Evolutionary conservation across 2,797 vertebrate species (phyloP), one percentile per base, ranked within the genome.

Genomic region (Myotis daubentonii): DNA sequence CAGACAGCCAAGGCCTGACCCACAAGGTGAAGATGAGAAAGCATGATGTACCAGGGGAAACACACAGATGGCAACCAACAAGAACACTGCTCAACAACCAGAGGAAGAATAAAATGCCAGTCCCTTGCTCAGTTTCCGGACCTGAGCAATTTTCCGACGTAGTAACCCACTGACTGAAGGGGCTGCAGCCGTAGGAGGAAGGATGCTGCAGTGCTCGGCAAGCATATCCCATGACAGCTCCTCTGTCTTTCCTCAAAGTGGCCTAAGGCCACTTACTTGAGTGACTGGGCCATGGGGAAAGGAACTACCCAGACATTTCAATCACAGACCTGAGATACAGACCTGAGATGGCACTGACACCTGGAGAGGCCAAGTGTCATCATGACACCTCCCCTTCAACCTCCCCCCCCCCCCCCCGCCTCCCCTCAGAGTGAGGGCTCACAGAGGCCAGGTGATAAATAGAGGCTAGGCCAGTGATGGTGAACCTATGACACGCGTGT

Each of bases 321-420:
- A 1, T n/a, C 15, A 8, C 3, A 49, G 51, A 53, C 41, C 13
- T 57, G 51, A 38, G 44, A 30, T 71, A 8, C 3, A 49, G 49
- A 53, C 41, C 13, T 57, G 51, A 38, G 44, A 25, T 66, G 49
- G 51, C 62, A 51, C 9, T n/a, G 79, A 57, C 6, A 19, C 28
- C 55, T 57, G n/a, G 79, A 86, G 28, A 76, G 33, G 23, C 47
- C 44, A 53, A 16, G 20, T 80, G 66, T 87, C 72, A 33, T 49
- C 11, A 16, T 11, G 6, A 33, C 2, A 28, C 57, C 41, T 44
- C 41, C 41, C 41, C 41, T 8, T 0, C 0, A 2, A 2, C 8
- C 8, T 5, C 41, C 41, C 8, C 41, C 41, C n/a, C 38, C 4
- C 0, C 1, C 10, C 57, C 57, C 57, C 9, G 16, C 13, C 55